Conservation (phyloP, 2,113 vertebrate genomes). For the Isurus oxyrinchus region DNA sequence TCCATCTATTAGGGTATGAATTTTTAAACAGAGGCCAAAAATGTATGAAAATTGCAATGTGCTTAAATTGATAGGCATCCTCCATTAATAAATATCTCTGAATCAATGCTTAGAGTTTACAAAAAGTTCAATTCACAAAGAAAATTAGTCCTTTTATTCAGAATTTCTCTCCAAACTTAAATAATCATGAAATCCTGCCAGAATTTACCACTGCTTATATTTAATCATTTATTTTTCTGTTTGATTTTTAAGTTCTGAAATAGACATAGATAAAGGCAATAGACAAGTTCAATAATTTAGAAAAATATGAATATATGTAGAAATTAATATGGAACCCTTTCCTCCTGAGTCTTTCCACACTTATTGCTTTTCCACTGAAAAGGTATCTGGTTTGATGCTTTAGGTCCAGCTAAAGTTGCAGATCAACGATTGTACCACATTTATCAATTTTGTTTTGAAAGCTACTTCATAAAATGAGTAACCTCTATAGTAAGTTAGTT, state of each 20-base stretch:
- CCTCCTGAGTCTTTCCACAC: background rate
- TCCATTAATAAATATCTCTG: background rate
- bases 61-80: background rate
- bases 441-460: background rate
- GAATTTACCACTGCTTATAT: background rate
- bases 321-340: background rate
- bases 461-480: background rate
- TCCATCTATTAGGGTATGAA: background rate
- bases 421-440: background rate
- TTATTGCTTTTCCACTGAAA: background rate
- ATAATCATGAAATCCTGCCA: background rate
- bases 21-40: background rate
- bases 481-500: background rate
- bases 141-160: background rate
- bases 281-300: background rate
- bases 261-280: background rate
- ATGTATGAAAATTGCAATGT: background rate
- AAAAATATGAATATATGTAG: background rate
- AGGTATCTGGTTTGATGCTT: background rate
- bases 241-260: background rate
- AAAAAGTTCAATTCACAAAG: background rate
- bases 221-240: background rate
- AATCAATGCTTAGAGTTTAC: background rate
- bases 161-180: background rate
- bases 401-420: background rate